A percentile compares a stretch with the other conserved stretches of the same genome.
phyloP scores from a whole-genome alignment of 1,140 invertebrate genomes.

The Pseudoatta argentina region DNA sequence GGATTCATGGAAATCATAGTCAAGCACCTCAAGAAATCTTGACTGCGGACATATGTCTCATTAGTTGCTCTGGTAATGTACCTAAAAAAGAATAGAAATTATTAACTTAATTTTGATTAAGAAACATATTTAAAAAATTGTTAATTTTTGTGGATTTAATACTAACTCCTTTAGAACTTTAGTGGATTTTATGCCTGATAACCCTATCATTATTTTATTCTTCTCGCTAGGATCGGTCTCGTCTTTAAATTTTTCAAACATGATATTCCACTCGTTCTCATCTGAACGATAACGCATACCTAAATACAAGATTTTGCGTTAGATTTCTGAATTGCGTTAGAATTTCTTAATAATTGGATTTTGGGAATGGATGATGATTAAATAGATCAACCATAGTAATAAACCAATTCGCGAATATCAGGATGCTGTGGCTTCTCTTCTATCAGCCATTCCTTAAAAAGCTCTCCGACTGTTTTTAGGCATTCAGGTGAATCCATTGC shows the following conservation, averaged over 20 bases:
- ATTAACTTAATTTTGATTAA: slow-evolving; percentile 4
- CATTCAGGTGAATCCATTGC: slow-evolving; percentile 85
- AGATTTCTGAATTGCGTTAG: neutral
- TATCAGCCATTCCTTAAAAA: slow-evolving; percentile 89
- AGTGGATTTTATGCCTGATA: slow-evolving; percentile 89
- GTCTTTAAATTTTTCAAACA: slow-evolving; percentile 91
- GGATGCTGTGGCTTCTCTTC: slow-evolving; percentile 86
- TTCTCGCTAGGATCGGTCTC: slow-evolving; percentile 94
- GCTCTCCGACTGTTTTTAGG: slow-evolving; percentile 86
- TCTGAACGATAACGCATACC: slow-evolving; percentile 85
- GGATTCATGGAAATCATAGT: slow-evolving; percentile 90
- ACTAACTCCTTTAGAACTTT: slow-evolving; percentile 90
- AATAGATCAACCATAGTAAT: slow-evolving; percentile 88
- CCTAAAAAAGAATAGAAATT: slow-evolving; percentile 81
- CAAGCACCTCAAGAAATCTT: slow-evolving; percentile 94
- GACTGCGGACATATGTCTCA: slow-evolving; percentile 91
- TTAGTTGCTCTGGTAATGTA: slow-evolving; percentile 90
- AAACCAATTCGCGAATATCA: slow-evolving; percentile 90
- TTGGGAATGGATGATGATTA: neutral
- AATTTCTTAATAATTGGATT: slow-evolving; percentile 9
- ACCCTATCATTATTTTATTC: slow-evolving; percentile 89
- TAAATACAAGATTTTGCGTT: slow-evolving; percentile 63
- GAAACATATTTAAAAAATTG: neutral
- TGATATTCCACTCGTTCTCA: slow-evolving; percentile 89
- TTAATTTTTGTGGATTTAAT: slow-evolving; percentile 86